Evolutionary conservation across 2,797 vertebrate genomes (phyloP).

Genomic region (Silurus lanzhouensis): DNA sequence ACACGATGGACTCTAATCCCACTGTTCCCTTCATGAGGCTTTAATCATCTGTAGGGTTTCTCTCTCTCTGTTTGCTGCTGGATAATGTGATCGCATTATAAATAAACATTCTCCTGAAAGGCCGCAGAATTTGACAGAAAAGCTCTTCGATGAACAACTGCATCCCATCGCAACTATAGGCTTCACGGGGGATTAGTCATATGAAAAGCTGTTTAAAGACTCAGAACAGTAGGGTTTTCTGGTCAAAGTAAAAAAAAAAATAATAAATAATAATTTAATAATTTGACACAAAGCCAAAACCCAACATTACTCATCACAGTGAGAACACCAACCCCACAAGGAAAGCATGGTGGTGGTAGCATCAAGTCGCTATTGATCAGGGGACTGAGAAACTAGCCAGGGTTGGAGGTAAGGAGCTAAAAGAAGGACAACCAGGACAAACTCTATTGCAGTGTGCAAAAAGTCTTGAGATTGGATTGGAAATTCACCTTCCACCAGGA

Average conservation of each 20-base stretch:
- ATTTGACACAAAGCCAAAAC: background rate
- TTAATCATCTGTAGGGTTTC: background rate
- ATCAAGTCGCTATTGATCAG: background rate
- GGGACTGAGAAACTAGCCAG: background rate
- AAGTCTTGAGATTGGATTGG: background rate
- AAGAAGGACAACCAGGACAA: background rate
- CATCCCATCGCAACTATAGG: background rate
- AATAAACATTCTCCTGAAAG: constrained; percentile 1
- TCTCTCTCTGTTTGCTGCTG: background rate
- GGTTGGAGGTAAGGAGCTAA: background rate
- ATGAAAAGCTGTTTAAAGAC: background rate
- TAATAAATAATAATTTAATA: too few species aligned
- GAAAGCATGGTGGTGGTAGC: constrained; percentile 9
- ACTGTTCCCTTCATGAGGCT: background rate
- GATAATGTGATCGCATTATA: constrained; percentile 16
- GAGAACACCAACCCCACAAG: background rate
- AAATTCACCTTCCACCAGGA: background rate
- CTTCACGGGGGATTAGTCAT: background rate
- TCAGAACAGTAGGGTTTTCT: background rate
- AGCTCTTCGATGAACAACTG: background rate
- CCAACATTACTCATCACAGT: background rate
- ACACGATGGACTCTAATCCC: background rate
- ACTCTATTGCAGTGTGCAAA: background rate
- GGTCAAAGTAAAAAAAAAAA: background rate
- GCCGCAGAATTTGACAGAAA: background rate